Conservation (phyloP, 2,113 vertebrate species). For the Pristiophorus japonicus region DNA sequence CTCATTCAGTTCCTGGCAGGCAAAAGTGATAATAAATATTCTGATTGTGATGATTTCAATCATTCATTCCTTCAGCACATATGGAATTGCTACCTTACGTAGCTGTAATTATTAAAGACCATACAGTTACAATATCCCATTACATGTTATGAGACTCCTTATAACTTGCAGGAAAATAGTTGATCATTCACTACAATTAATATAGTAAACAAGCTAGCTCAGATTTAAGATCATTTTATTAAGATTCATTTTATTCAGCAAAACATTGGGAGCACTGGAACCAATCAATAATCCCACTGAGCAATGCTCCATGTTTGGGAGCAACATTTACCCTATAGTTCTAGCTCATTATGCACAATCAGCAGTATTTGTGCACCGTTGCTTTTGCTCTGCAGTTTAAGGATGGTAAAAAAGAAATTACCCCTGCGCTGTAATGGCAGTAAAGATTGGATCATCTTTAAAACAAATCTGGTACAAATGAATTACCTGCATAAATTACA, state of each 20-base stretch:
- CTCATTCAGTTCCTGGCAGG: conserved; percentile 34
- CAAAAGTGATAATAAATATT: conserved; percentile 38
- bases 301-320: neutral
- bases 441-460: neutral
- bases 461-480: neutral
- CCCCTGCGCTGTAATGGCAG: neutral
- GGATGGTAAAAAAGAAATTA: neutral
- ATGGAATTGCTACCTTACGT: neutral
- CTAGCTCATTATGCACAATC: neutral
- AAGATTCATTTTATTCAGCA: neutral
- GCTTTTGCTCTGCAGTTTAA: neutral
- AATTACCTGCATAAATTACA: neutral
- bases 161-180: neutral
- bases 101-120: conserved; percentile 23
- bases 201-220: neutral
- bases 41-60: conserved; percentile 23
- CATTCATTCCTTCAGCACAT: conserved; percentile 5
- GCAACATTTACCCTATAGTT: neutral
- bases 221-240: neutral
- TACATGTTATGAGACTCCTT: neutral
- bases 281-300: neutral
- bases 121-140: neutral
- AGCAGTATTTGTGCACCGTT: neutral
- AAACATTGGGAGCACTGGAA: neutral
- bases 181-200: neutral